phyloP scores from a whole-genome alignment of 2,888 invertebrate species.

The Ochropacha duplaris region DNA sequence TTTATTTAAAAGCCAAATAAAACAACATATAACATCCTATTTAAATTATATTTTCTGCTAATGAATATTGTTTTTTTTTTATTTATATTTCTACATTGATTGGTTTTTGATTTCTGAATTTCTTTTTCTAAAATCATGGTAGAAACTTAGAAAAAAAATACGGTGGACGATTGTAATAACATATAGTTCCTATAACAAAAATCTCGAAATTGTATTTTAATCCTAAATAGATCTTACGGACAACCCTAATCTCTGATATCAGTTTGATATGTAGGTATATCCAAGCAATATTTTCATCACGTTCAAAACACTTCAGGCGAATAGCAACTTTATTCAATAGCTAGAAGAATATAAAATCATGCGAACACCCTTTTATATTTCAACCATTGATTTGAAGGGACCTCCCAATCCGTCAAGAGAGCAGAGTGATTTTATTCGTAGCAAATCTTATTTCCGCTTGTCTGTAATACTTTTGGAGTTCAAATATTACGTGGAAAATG shows the following conservation, averaged over 20 bases:
- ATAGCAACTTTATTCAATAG: neutral
- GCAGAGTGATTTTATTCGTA: slow-evolving; percentile 12
- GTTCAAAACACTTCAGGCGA: neutral
- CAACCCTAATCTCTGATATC: slow-evolving; percentile 12
- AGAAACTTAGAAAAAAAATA: no score
- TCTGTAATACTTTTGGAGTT: neutral
- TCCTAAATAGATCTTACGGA: slow-evolving; percentile 10
- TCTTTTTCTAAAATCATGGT: no score
- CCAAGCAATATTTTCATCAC: neutral
- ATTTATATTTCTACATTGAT: no score
- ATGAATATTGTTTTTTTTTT: no score
- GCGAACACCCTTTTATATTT: neutral
- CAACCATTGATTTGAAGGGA: neutral
- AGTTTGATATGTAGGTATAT: neutral
- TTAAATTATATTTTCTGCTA: no score
- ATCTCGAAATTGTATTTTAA: slow-evolving; percentile 8
- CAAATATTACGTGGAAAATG: neutral
- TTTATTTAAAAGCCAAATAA: no score
- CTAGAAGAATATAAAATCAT: neutral
- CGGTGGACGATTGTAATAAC: no score
- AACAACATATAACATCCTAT: no score
- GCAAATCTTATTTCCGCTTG: neutral
- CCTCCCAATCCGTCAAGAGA: slow-evolving; percentile 11
- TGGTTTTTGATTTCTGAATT: no score
- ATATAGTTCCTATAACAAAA: neutral